Conservation (phyloP, 2,888 invertebrate genomes). For the Eledone cirrhosa region DNA sequence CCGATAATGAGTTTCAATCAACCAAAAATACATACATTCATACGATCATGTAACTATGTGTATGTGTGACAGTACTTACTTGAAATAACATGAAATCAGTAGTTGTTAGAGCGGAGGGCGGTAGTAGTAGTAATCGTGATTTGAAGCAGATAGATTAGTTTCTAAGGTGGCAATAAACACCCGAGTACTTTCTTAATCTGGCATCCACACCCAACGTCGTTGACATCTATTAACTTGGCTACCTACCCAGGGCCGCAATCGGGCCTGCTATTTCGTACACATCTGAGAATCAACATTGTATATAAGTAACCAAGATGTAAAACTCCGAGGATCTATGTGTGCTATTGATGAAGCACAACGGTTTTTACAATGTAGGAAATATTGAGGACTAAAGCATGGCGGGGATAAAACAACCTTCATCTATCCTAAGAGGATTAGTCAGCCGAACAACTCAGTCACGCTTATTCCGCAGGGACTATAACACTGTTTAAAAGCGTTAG, state of each 20-base stretch:
- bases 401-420: conserved; percentile 36
- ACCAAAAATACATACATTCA: too few species aligned
- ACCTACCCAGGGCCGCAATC: conserved; percentile 25
- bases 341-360: not conserved
- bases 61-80: too few species aligned
- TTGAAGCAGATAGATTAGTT: conserved; percentile 9
- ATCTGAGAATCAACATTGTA: not conserved
- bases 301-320: too few species aligned
- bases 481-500: conserved; percentile 17
- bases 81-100: too few species aligned
- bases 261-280: conserved; percentile 10
- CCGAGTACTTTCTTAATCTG: conserved; percentile 14
- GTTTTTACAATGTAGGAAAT: conserved; percentile 19
- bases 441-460: conserved; percentile 35
- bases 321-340: too few species aligned
- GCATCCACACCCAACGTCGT: conserved; percentile 5
- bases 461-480: conserved; percentile 30
- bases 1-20: too few species aligned
- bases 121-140: not conserved
- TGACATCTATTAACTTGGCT: conserved; percentile 13
- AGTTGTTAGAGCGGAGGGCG: not conserved
- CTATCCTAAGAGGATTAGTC: conserved; percentile 58
- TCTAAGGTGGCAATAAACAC: conserved; percentile 11
- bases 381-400: conserved; percentile 23
- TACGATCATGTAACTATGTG: too few species aligned